These are phyloP conservation scores for Manis crassicaudata DNA, from an alignment of 2,797 vertebrate species.

Conservation along the genomic window DNA sequence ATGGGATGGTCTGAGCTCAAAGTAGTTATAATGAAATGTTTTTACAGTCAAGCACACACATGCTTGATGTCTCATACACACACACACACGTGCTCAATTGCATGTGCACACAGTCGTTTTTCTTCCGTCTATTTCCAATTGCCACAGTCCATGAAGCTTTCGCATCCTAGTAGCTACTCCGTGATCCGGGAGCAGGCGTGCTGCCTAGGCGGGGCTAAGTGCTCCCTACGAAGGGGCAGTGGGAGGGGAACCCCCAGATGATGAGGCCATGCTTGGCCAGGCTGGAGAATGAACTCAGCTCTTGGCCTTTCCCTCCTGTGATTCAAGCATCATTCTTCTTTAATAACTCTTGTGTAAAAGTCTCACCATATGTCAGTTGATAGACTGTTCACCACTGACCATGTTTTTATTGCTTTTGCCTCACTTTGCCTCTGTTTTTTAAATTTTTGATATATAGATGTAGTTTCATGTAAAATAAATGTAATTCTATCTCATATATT, in stretches of 20 bases:
- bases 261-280: background rate
- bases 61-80: background rate
- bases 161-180: background rate
- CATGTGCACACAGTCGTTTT: background rate
- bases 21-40: background rate
- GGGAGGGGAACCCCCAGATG: background rate
- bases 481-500: background rate
- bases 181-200: background rate
- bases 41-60: background rate
- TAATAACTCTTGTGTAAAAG: background rate
- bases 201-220: background rate
- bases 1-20: background rate
- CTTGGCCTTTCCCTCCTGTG: background rate
- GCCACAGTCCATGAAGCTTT: background rate
- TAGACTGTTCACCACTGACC: background rate
- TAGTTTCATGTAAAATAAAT: constrained; percentile 15
- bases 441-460: background rate
- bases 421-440: background rate
- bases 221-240: background rate
- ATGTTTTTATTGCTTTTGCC: background rate
- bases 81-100: rapidly evolving
- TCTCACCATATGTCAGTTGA: background rate
- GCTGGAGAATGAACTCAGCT: background rate
- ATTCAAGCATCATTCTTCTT: background rate
- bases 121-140: background rate